Base-by-base conservation (phyloP, 2,888 invertebrate genomes). In the Horisme vitalbata region DNA sequence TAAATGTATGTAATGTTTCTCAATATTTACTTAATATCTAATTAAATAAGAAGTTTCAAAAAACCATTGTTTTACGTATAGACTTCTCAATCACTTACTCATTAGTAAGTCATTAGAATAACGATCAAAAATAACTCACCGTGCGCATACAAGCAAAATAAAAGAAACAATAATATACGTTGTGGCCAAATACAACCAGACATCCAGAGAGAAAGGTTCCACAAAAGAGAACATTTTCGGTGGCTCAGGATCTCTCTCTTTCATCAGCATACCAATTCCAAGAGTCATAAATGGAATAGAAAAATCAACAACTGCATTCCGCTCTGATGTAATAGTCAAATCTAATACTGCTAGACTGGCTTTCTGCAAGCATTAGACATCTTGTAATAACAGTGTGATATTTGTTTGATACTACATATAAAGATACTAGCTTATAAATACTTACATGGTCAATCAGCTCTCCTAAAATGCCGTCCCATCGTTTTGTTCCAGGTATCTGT, bases 211-310 rank as follows among this genome's bases (percentile, higher is more conserved):
- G 52, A 98, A 91, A 0, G 98, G 98, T 41, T 94, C 92, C 59
- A 97, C 91, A 81, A 98, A 98, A 0, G 97, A 96, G 78, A 97
- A 96, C 59, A 95, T 90, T 68, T 95, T 93, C 8, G 97, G 95
- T n/a, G 93, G 92, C 41, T 93, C 92, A 36, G 93, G 93, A 21
- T 92, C 92, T 2, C 95, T 94, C 65, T 95, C 95, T 63, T 93
- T 94, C 81, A 93, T 95, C 53, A 97, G 77, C 77, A 98, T 96
- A 63, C 96, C 95, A 54, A 97, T 97, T 26, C 96, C 97, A 55
- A 99, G 85, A 57, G 95, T 96, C 97, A 99, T 98, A 78, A 99
- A 99, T 0, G 99, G 99, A 83, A 95, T 96, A 0, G 97, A 96
- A 79, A 98, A 98, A 74, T 98, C 97, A 0, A 97, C 96, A 7